Base-by-base conservation (phyloP, 2,113 vertebrate species). In the Atherinomorus stipes region DNA sequence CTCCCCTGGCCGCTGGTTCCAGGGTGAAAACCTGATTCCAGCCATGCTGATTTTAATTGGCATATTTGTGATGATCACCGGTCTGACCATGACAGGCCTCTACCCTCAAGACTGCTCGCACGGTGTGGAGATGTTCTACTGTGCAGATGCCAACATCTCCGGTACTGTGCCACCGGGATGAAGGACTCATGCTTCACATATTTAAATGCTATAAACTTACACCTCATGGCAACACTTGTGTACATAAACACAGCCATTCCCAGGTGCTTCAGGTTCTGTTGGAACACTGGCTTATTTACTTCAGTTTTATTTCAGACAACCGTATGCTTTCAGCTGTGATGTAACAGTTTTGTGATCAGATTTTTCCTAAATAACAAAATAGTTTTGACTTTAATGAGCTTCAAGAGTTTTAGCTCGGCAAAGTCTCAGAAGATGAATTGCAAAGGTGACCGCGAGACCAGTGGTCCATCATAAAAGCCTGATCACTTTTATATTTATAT, bases 91-190 rank as follows among this genome's bases (percentile, higher is more conserved):
- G 95, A 94, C 94, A 1, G 10, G 93, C 65, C 84, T 96, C 37
- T 90, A 85, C 88, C 95, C 95, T 69, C 94, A 97, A 75, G 94
- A 95, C 67, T 98, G 97, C 68, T 96, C 94, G 51, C 97, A 97
- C 0, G 97, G 98, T 25, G 92, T 88, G 52, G 97, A 99, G 88
- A 96, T 98, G 95, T 95, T 96, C 85, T 99, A 98, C 87, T 99
- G 98, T 72, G 76, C 89, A 21, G 31, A 90, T 21, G 77, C 90
- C 65, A 98, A 98, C 56, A n/a, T 49, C 49, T 95, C 97, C 34
- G 81, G 26, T 53, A 95, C 95, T 0, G 64, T 77, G 37, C 74
- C 90, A 28, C 92, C 80, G 19, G 71, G 28, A 42, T 71, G 65
- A 76, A 9, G 59, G 4, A 0, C 70, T 45, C 4, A 13, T 12